Evolutionary conservation across 2,113 vertebrate species (phyloP).

Genomic region (Pyxicephalus adspersus): DNA sequence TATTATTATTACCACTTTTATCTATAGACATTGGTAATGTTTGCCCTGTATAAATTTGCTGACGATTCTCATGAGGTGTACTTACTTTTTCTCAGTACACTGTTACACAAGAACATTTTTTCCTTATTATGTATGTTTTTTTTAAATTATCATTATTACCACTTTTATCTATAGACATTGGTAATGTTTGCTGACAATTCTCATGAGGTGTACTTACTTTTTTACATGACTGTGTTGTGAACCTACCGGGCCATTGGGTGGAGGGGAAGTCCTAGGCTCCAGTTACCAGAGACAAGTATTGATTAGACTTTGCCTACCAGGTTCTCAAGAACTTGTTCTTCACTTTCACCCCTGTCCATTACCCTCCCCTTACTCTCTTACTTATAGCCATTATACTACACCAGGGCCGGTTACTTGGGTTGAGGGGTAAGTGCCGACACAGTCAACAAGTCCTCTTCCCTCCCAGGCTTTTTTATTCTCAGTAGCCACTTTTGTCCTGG

Average conservation of each 20-base stretch:
- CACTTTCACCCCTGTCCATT: constrained; percentile 77
- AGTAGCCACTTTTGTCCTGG: constrained; percentile 69
- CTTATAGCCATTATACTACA: constrained; percentile 84
- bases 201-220: no score
- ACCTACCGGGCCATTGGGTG: neutral
- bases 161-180: no score
- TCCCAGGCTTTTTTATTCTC: constrained; percentile 68
- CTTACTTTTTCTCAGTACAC: no score
- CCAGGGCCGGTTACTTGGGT: constrained; percentile 89
- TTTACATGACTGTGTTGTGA: neutral
- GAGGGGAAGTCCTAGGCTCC: neutral
- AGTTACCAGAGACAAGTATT: neutral
- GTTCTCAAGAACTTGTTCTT: constrained; percentile 71
- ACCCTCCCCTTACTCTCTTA: constrained; percentile 83
- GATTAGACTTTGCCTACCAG: constrained; percentile 59
- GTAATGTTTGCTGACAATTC: no score
- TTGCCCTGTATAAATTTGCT: no score
- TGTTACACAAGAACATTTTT: no score
- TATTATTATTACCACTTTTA: no score
- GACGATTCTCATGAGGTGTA: no score
- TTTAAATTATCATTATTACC: no score
- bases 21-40: no score
- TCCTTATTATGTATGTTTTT: no score
- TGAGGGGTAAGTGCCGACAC: constrained; percentile 85
- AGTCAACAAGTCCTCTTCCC: constrained; percentile 67